Evolutionary conservation across 2,113 vertebrate genomes (phyloP).

Genomic region (Corythornis cristatus): DNA sequence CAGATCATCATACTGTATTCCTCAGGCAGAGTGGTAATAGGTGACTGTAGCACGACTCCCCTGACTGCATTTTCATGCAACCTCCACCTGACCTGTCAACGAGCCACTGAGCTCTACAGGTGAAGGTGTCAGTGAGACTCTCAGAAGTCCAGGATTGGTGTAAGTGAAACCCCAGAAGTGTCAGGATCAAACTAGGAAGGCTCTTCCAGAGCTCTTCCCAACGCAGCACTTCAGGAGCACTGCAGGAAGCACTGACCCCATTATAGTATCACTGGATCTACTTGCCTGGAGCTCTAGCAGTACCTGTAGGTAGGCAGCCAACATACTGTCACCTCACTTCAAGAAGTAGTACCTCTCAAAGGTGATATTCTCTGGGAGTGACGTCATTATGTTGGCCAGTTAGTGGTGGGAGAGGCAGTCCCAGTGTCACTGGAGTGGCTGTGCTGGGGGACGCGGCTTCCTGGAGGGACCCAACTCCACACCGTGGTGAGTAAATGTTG

Average conservation of each 20-base stretch:
- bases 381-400: constrained; percentile 55
- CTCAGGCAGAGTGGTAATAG: not conserved
- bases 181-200: constrained; percentile 28
- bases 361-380: constrained; percentile 66
- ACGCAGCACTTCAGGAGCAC: not conserved
- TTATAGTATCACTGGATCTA: constrained; percentile 4
- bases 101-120: not conserved
- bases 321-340: constrained; percentile 66
- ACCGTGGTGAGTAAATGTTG: constrained; percentile 69
- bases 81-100: not conserved
- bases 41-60: not conserved
- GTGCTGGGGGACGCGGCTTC: constrained; percentile 63
- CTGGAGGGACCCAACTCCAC: constrained; percentile 66
- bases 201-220: constrained; percentile 20
- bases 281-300: constrained; percentile 14
- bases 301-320: constrained; percentile 47
- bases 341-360: constrained; percentile 54
- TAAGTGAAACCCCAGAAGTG: not conserved
- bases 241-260: not conserved
- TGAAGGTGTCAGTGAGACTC: not conserved
- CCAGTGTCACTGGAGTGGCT: constrained; percentile 60
- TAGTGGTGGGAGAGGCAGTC: constrained; percentile 44
- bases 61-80: not conserved
- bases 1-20: constrained; percentile 70
- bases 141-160: not conserved